Evolutionary conservation across 2,797 vertebrate species (phyloP).

Genomic region (Liasis olivaceus): DNA sequence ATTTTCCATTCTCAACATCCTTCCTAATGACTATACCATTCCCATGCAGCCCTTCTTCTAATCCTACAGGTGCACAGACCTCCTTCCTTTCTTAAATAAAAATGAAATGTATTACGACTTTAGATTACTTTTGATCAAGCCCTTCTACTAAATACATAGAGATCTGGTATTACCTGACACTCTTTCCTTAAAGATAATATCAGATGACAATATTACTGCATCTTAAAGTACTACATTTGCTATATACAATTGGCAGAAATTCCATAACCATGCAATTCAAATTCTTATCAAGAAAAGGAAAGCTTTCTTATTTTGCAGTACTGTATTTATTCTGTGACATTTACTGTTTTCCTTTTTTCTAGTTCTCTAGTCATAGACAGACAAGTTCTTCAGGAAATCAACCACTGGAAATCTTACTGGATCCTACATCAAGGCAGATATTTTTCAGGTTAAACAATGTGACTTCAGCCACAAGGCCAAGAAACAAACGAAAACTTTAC

Average conservation of each 20-base stretch:
- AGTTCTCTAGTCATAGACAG: neutral
- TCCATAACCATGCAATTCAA: neutral
- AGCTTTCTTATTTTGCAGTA: neutral
- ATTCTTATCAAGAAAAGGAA: neutral
- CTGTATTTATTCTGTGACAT: neutral
- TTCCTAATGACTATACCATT: accelerated
- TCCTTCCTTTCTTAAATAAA: neutral
- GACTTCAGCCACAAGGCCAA: neutral
- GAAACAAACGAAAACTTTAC: neutral
- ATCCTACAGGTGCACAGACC: neutral
- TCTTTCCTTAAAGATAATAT: neutral
- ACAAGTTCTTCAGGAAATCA: neutral
- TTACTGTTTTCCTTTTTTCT: neutral
- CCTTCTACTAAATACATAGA: neutral
- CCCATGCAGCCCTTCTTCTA: neutral
- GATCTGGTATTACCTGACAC: neutral
- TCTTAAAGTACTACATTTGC: neutral
- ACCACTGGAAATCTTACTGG: neutral
- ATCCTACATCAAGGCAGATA: neutral
- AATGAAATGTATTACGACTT: neutral
- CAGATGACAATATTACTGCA: neutral
- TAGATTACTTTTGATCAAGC: neutral
- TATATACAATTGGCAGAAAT: neutral
- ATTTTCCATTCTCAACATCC: neutral
- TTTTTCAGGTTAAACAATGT: neutral